Conservation (phyloP, 2,113 vertebrate species). For the Lepus timidus region DNA sequence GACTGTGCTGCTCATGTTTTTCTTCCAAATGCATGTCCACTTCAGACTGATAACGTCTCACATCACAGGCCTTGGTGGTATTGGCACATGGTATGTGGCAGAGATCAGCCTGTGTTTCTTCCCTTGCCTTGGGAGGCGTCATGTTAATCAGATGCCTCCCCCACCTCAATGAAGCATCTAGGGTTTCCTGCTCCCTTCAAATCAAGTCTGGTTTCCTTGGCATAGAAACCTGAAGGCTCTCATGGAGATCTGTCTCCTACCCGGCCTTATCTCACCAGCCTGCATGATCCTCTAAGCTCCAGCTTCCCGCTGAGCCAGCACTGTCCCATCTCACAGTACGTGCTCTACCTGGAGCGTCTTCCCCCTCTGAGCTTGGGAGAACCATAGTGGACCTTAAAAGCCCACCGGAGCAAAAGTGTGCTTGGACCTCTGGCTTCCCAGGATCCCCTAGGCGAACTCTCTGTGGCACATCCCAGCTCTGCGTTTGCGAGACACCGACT, state of each 20-base stretch:
- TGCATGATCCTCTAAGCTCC: background rate
- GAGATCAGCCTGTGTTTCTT: background rate
- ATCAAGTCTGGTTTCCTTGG: background rate
- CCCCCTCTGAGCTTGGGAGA: background rate
- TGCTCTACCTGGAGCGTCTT: background rate
- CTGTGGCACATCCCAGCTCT: background rate
- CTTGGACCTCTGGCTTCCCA: background rate
- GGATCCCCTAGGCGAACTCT: background rate
- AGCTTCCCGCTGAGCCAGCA: background rate
- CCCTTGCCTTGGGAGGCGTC: background rate
- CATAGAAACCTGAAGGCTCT: background rate
- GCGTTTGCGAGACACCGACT: background rate
- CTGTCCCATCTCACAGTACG: background rate
- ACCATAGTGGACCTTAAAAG: constrained; percentile 21
- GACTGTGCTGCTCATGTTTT: background rate
- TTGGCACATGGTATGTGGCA: background rate
- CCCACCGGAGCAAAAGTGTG: background rate
- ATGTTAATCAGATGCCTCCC: background rate
- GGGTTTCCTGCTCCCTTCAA: background rate
- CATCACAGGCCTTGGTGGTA: background rate
- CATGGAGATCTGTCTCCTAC: background rate
- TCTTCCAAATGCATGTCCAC: background rate
- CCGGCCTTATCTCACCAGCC: background rate
- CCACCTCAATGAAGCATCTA: background rate
- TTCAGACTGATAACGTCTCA: background rate